Evolutionary conservation across 2,888 invertebrate species (phyloP), one percentile per base, ranked within the genome.

Genomic region (Orgyia antiqua): DNA sequence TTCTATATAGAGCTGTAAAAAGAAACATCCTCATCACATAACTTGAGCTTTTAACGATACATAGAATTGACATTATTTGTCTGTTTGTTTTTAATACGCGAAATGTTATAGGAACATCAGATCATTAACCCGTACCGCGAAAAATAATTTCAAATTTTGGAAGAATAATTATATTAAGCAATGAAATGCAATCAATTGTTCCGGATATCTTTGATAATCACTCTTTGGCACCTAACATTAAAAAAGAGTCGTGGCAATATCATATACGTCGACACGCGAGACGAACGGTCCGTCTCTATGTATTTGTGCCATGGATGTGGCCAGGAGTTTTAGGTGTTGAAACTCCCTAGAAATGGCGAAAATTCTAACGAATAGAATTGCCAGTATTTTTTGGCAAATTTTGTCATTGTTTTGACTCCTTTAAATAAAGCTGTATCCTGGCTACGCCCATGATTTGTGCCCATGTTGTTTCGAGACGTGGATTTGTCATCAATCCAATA

Each of bases 191-290:
- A 71, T 68, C 67, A 46, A 59, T 76, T 63, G 73, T 75, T 74
- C 68, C 73, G 68, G 71, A 77, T 69, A 74, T 79, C 86, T 84
- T 86, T 84, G 84, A 84, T 86, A 80, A 69, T 72, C 75, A 75
- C 69, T 86, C 86, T 86, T 86, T 86, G 86, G 86, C 86, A 86
- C 84, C 80, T 78, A 78, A 79, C 71, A 45, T 44, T 67, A 62
- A 60, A 15, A 15, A 62, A 60, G 73, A 62, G 64, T 74, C 68
- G 58, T 59, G 66, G 58, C 65, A 63, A 66, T 64, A 61, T 67
- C 61, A 56, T 43, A 33, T 44, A 45, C 70, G 66, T 60, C 57
- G 40, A 15, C 15, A 55, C 58, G 61, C 58, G 67, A 62, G 54
- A 42, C 49, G 42, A 45, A 54, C 52, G 47, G 58, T 49, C 52